Evolutionary conservation across 2,888 invertebrate species (phyloP), one percentile per base, ranked within the genome.

Genomic region (Ectobius pallidus): DNA sequence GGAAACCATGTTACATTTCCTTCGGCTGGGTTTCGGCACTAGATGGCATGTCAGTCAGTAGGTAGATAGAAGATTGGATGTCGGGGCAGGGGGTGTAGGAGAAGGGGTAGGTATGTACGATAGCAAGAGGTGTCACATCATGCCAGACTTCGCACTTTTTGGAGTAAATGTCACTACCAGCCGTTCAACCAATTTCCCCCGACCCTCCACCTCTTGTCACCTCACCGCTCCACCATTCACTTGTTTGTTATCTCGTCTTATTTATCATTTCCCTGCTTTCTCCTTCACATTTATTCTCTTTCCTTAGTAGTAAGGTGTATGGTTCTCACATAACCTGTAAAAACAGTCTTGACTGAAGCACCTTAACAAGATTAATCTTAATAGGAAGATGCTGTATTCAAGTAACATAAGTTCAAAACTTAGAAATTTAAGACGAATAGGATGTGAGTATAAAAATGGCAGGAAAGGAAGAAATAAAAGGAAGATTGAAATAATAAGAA

Each of bases 81-180:
- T 65, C 65, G 46, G 65, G 27, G 34, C 11, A 11, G 34, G 34
- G 34, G 34, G 7, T n/a, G n/a, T n/a, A n/a, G n/a, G n/a, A n/a
- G n/a, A n/a, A n/a, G 25, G 63, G 63, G 63, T 63, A 39, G 63
- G 63, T 63, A 63, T 63, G 63, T 42, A 20, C 63, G 63, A 65
- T 65, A 65, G 39, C 65, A 65, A 18, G 65, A 44, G 46, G 46
- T 65, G 65, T 65, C 65, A 65, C 65, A 65, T 62, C 62, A 62
- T 18, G 55, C n/a, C 55, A 25, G 25, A 55, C 25, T 25, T n/a
- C 7, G 32, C 39, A 39, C 18, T 32, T 32, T 42, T 25, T 16
- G 27, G 34, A 34, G 34, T 34, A 34, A 58, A 32, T 58, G 70
- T 70, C 70, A 70, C 25, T 39, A 14, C 34, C 70, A 70, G 61